Conservation (phyloP, 2,113 vertebrate genomes). For the Romanogobio albipinnatus region DNA sequence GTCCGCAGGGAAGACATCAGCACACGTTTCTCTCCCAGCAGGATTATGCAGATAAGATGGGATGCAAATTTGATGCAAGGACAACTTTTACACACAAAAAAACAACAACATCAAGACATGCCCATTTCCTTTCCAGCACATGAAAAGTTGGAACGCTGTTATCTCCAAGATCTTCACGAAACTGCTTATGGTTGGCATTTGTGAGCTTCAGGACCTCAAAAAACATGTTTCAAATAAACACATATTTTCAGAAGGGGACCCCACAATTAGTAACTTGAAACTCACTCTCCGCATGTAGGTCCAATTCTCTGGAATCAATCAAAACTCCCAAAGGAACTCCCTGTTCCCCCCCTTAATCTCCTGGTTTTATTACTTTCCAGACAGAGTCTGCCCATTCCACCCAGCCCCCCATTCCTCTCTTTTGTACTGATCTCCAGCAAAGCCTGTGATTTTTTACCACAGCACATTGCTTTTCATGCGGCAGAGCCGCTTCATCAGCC, state of each 20-base stretch:
- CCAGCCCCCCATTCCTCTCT: constrained; percentile 77
- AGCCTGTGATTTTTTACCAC: constrained; percentile 73
- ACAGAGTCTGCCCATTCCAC: constrained; percentile 74
- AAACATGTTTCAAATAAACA: constrained; percentile 76
- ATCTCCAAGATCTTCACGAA: constrained; percentile 12
- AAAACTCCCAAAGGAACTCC: constrained; percentile 80
- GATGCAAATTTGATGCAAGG: constrained; percentile 62
- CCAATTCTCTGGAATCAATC: constrained; percentile 82
- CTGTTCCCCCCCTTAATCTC: constrained; percentile 77
- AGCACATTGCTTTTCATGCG: constrained; percentile 75
- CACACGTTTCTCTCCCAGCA: constrained; percentile 65
- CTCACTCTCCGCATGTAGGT: constrained; percentile 70
- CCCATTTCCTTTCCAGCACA: background rate
- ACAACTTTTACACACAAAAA: background rate
- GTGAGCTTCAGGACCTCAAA: constrained; percentile 53
- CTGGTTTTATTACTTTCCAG: constrained; percentile 86
- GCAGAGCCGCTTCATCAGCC: constrained; percentile 74
- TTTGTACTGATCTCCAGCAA: constrained; percentile 79
- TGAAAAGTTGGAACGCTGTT: background rate
- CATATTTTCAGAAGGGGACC: constrained; percentile 73
- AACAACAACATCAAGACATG: background rate
- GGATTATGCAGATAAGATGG: constrained; percentile 72
- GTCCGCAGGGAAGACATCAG: constrained; percentile 73
- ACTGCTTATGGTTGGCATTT: constrained; percentile 43
- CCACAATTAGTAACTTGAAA: constrained; percentile 81